Conservation (phyloP, 2,888 invertebrate genomes). For the Volucella inanis region DNA sequence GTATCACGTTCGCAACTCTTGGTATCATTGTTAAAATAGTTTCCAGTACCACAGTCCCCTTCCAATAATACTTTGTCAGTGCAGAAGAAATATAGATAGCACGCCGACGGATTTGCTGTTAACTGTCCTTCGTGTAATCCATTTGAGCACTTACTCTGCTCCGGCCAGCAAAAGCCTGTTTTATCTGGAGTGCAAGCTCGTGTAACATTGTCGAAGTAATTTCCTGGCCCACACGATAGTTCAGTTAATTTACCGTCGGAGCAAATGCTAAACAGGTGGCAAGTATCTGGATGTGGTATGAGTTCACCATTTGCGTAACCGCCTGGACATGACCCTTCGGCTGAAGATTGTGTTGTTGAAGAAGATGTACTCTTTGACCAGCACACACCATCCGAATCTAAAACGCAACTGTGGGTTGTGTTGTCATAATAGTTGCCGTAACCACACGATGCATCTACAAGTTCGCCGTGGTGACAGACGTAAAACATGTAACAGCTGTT, state of each 20-base stretch:
- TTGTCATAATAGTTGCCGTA: constrained; percentile 29
- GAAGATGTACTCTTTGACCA: constrained; percentile 8
- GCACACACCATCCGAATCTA: constrained; percentile 52
- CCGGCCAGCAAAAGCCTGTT: too few species aligned
- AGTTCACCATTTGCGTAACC: constrained; percentile 75
- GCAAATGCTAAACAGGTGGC: constrained; percentile 31
- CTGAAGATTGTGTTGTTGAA: neutral
- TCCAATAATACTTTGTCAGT: constrained; percentile 61
- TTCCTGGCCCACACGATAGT: too few species aligned
- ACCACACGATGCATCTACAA: constrained; percentile 28
- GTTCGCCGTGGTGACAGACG: constrained; percentile 28
- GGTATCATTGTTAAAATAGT: constrained; percentile 69
- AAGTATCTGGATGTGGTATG: constrained; percentile 74
- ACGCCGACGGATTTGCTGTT: too few species aligned
- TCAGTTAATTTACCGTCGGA: too few species aligned
- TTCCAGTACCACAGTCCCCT: constrained; percentile 69
- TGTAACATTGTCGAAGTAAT: too few species aligned
- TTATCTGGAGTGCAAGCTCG: too few species aligned
- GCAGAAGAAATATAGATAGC: too few species aligned
- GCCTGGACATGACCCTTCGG: constrained; percentile 56
- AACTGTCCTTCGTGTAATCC: constrained; percentile 32
- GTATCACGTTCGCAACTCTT: constrained; percentile 48
- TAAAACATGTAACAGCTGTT: constrained; percentile 39
- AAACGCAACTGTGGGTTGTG: constrained; percentile 12
- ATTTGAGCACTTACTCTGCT: too few species aligned